A percentile compares a stretch with the other conserved stretches of the same genome.
phyloP scores from a whole-genome alignment of 2,113 vertebrate genomes.

The Passerina amoena region DNA sequence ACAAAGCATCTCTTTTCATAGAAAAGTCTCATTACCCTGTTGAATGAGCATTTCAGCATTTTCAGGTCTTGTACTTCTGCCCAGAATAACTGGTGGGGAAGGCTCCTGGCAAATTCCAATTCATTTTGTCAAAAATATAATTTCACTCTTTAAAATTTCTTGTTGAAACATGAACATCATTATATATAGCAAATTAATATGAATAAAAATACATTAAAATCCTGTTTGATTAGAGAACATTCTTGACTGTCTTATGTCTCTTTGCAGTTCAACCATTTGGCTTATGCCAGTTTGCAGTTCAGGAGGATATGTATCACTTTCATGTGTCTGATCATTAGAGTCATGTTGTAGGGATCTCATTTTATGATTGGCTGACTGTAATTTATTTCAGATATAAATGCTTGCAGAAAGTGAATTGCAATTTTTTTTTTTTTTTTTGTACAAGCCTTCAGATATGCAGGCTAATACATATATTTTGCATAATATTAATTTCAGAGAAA shows the following conservation, averaged over 20 bases:
- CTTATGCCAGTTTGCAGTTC: background rate
- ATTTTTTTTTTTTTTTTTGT: background rate
- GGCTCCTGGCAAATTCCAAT: background rate
- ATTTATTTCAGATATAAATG: background rate
- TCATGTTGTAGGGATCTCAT: background rate
- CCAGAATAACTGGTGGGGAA: background rate
- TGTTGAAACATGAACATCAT: background rate
- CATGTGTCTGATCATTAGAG: background rate
- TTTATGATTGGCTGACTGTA: background rate
- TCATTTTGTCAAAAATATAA: background rate
- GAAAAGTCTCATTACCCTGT: background rate
- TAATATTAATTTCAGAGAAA: conserved; percentile 11
- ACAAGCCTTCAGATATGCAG: background rate
- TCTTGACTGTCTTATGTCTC: background rate
- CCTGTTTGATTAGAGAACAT: background rate
- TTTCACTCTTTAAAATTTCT: background rate
- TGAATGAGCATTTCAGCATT: background rate
- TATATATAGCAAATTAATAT: background rate
- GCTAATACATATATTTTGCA: background rate
- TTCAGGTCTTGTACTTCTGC: background rate
- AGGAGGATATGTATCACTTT: background rate
- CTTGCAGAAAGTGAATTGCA: background rate
- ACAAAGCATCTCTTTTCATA: background rate
- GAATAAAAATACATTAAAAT: background rate
- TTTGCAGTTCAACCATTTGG: background rate